Percentiles rank a stretch among this genome's conserved stretches.
These are phyloP conservation scores for Ganaspis sp. DNA, from an alignment of 1,140 invertebrate genomes.

Conservation along the genomic window DNA sequence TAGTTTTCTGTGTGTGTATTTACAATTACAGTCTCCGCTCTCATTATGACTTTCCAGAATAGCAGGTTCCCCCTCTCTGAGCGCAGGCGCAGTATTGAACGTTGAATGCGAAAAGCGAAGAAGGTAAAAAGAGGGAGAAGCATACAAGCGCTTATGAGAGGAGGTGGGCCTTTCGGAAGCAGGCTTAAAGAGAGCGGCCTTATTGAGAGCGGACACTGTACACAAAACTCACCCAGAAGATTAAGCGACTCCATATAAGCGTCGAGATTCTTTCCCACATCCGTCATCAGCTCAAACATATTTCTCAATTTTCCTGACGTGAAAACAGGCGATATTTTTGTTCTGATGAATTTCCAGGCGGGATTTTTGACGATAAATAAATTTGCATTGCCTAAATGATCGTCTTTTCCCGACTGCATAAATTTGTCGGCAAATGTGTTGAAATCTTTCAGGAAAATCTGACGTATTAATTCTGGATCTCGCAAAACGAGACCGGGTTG, in stretches of 20 bases:
- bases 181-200: too few relatives aligned
- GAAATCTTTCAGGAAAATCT: conserved; percentile 66
- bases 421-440: conserved; percentile 58
- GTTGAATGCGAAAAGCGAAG: too few relatives aligned
- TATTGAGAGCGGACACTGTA: too few relatives aligned
- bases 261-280: conserved; percentile 57
- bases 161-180: too few relatives aligned
- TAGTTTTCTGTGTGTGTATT: too few relatives aligned
- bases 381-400: conserved; percentile 40
- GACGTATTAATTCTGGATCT: conserved; percentile 61
- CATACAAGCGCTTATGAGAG: too few relatives aligned
- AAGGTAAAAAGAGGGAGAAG: too few relatives aligned
- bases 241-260: conserved; percentile 68
- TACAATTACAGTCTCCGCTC: too few relatives aligned
- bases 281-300: conserved; percentile 54
- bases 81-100: too few relatives aligned
- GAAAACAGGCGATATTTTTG: conserved; percentile 74
- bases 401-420: conserved; percentile 71
- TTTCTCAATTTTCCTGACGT: conserved; percentile 73
- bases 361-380: conserved; percentile 49
- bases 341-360: conserved; percentile 72
- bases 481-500: conserved; percentile 47
- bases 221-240: conserved; percentile 60
- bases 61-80: too few relatives aligned
- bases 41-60: too few relatives aligned